Evolutionary conservation across 1,140 invertebrate species (phyloP).

Genomic region (Subanguina moxae): DNA sequence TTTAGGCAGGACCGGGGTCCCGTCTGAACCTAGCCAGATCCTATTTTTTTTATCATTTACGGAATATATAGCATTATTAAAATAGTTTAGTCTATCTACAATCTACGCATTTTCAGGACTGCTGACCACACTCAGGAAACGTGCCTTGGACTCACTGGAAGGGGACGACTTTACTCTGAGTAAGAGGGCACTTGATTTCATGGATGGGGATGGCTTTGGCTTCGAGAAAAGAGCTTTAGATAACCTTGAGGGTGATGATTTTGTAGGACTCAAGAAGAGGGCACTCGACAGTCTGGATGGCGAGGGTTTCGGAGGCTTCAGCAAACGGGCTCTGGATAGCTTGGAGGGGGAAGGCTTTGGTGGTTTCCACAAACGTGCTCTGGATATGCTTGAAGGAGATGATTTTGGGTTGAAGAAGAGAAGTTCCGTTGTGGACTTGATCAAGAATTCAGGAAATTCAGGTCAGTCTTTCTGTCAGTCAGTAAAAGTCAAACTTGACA

Average conservation of each 20-base stretch:
- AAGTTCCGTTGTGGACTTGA: not conserved
- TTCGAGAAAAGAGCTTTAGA: slow-evolving; percentile 32
- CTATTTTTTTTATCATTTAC: too few relatives aligned
- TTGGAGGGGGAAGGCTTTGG: slow-evolving; percentile 32
- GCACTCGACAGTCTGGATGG: slow-evolving; percentile 29
- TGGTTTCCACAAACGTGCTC: slow-evolving; percentile 19
- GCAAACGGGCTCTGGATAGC: slow-evolving; percentile 26
- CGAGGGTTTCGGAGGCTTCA: slow-evolving; percentile 24
- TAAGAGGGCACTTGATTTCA: slow-evolving; percentile 28
- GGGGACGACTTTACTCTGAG: slow-evolving; percentile 23
- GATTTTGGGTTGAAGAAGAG: slow-evolving; percentile 14
- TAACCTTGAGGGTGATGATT: slow-evolving; percentile 25
- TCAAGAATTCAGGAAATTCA: too few relatives aligned
- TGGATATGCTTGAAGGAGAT: slow-evolving; percentile 30
- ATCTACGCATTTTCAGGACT: slow-evolving; percentile 1
- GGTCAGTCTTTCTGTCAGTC: too few relatives aligned
- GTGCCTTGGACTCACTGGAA: slow-evolving; percentile 30
- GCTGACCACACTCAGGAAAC: slow-evolving; percentile 11
- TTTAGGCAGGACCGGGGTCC: too few relatives aligned
- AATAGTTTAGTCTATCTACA: too few relatives aligned
- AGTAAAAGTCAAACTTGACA: too few relatives aligned
- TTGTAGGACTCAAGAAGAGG: slow-evolving; percentile 16
- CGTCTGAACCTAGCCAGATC: too few relatives aligned
- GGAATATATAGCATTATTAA: too few relatives aligned
- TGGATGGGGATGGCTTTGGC: slow-evolving; percentile 34